Base-by-base conservation (phyloP, 2,113 vertebrate genomes). In the Tragelaphus buxtoni region DNA sequence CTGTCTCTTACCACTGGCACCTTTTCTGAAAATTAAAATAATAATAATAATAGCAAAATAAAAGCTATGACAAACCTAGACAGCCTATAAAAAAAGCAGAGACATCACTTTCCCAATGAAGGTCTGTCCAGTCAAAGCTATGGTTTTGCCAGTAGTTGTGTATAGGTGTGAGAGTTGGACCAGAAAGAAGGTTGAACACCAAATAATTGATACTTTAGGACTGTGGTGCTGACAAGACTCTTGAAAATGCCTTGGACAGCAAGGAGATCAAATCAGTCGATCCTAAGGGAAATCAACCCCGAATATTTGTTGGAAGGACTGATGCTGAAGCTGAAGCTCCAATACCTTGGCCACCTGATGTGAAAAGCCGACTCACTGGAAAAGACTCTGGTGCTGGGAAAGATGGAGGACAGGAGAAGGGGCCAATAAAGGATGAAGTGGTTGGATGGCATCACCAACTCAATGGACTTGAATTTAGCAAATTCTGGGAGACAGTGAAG, bases 1-100 rank as follows among this genome's bases (percentile, higher is more conserved):
- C 9, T 94, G 35, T 22, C 49, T 10, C 49, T 42, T 45, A 53
- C 26, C 45, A 72, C 76, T 81, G 77, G 60, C 8, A 97, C 42
- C 39, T 76, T 63, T 92, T 89, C 45, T 81, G 22, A 97, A 97
- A 96, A 95, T 51, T 83, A 1, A 90, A 88, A 49, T 42, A 42
- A 26, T 11, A 74, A 55, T 20, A 90, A 53, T 32, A 74, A 83
- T 14, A 39, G 17, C 83, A 79, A 87, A 61, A 56, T 80, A 0
- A 32, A 14, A 74, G 35, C 10, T 74, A 74, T 74, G 69, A 74
- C 3, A 13, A 42, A 74, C 69, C 39, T 74, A 74, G 69, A 42
- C 35, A 74, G 39, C 69, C 20, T 74, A 42, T 74, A 13, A 42
- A 74, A 74, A 74, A 74, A 39, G 20, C 69, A 74, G 39, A 74